phyloP scores from a whole-genome alignment of 2,113 vertebrate genomes.

The Syngnathus floridae region DNA sequence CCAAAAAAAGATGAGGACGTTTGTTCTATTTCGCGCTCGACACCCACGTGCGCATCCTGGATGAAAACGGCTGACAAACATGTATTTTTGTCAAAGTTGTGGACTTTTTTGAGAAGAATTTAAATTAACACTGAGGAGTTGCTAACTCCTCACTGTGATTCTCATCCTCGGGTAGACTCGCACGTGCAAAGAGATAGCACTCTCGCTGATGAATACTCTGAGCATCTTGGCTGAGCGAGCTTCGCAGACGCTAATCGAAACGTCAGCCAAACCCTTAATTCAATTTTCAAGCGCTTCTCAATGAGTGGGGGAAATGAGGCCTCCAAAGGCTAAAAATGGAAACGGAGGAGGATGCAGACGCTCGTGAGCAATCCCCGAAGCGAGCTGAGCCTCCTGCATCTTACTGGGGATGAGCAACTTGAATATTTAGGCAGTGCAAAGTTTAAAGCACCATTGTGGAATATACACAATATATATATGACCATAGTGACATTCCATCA shows the following conservation, averaged over 20 bases:
- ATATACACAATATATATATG: background rate
- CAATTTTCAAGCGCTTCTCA: conserved; percentile 60
- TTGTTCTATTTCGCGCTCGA: background rate
- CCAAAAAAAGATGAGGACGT: background rate
- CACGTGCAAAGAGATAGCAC: conserved; percentile 3
- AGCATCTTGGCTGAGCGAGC: conserved; percentile 45
- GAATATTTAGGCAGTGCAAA: background rate
- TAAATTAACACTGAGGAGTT: conserved; percentile 36
- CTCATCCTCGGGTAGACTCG: conserved; percentile 15
- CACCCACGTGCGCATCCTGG: too few species aligned
- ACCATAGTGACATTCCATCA: too few species aligned
- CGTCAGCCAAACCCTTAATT: conserved; percentile 64
- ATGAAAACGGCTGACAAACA: too few species aligned
- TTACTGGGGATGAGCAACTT: background rate
- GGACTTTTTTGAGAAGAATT: conserved; percentile 41
- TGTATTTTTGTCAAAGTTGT: too few species aligned
- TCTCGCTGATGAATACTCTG: conserved; percentile 55
- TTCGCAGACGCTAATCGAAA: conserved; percentile 60
- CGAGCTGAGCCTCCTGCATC: conserved; percentile 37
- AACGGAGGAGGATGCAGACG: conserved; percentile 41
- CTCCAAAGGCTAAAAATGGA: conserved; percentile 62
- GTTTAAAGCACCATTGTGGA: background rate
- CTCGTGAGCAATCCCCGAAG: conserved; percentile 50
- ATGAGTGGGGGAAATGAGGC: conserved; percentile 54
- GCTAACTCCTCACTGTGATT: conserved; percentile 14